A percentile compares a stretch with the other conserved stretches of the same genome.
phyloP scores from a whole-genome alignment of 2,888 invertebrate genomes.

The Drosophila multiciliata region DNA sequence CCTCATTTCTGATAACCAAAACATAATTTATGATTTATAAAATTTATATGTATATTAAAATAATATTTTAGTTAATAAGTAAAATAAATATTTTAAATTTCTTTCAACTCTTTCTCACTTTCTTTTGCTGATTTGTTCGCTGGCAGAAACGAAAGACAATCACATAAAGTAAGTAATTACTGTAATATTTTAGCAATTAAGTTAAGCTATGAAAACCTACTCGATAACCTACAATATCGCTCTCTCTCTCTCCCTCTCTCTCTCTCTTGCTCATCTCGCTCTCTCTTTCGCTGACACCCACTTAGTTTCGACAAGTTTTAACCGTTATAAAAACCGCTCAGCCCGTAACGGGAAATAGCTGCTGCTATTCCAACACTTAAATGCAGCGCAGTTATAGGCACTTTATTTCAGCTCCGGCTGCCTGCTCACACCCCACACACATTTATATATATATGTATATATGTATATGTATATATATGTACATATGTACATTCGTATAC shows the following conservation, averaged over 20 bases:
- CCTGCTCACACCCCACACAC: neutral
- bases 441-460: slow-evolving; percentile 4
- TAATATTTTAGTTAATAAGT: neutral
- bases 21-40: too few species aligned
- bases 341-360: slow-evolving; percentile 6
- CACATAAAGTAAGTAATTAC: neutral
- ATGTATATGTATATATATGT: neutral
- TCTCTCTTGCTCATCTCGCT: too few species aligned
- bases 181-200: neutral
- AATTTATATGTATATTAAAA: neutral
- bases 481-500: neutral
- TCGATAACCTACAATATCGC: neutral
- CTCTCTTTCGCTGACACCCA: slow-evolving; percentile 3
- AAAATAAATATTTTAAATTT: neutral
- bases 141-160: neutral
- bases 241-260: neutral
- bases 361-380: slow-evolving; percentile 44
- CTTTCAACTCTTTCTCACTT: neutral
- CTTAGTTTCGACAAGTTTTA: slow-evolving; percentile 17
- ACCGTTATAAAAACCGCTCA: slow-evolving; percentile 29
- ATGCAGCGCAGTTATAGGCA: slow-evolving; percentile 49
- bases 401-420: slow-evolving; percentile 18
- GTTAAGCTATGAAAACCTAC: neutral
- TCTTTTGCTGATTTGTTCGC: neutral
- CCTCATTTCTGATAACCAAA: too few species aligned